These are phyloP conservation scores for Desmodus rotundus DNA, from an alignment of 2,113 vertebrate species.

Conservation along the genomic window DNA sequence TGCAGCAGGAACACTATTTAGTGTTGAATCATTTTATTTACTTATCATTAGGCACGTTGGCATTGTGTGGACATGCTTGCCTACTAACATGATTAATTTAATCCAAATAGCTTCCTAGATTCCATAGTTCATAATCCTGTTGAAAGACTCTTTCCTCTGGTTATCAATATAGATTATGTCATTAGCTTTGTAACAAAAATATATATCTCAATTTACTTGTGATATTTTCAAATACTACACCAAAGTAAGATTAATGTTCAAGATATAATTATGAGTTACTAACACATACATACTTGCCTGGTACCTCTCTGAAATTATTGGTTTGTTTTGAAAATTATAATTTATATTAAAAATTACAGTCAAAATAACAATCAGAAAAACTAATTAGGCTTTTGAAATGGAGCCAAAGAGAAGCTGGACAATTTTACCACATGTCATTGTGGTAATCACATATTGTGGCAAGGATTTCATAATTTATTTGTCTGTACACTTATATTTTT, in stretches of 20 bases:
- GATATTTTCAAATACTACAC: constrained; percentile 31
- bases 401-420: neutral
- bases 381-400: constrained; percentile 16
- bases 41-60: neutral
- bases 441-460: neutral
- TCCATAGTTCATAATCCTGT: neutral
- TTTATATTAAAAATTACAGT: constrained; percentile 23
- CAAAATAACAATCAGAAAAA: constrained; percentile 7
- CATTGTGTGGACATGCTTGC: neutral
- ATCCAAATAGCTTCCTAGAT: constrained; percentile 6
- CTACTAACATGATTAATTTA: neutral
- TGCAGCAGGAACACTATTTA: neutral
- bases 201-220: constrained; percentile 2
- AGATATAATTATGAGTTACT: constrained; percentile 32
- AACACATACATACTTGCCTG: neutral
- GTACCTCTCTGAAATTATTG: neutral
- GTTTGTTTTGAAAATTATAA: constrained; percentile 22
- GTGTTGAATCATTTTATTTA: neutral
- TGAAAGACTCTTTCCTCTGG: neutral
- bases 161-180: neutral
- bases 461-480: neutral
- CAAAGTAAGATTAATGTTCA: constrained; percentile 19
- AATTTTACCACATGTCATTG: neutral
- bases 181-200: constrained; percentile 14
- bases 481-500: neutral